Evolutionary conservation across 2,113 vertebrate genomes (phyloP).

Genomic region (Meles meles): DNA sequence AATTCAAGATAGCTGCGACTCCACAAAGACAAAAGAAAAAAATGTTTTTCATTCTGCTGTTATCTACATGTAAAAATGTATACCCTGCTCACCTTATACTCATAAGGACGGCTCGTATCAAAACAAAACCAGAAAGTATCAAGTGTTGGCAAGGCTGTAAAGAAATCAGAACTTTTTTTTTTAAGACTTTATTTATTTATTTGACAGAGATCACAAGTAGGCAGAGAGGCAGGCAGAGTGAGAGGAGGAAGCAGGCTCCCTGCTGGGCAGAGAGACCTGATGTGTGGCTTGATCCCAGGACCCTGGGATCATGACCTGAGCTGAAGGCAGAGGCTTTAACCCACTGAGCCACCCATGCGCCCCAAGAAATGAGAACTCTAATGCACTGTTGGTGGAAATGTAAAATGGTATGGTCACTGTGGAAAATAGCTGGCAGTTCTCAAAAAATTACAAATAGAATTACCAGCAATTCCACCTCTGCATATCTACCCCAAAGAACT

Average conservation of each 20-base stretch:
- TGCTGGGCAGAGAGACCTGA: no score
- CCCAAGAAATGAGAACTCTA: not conserved
- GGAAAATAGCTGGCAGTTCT: not conserved
- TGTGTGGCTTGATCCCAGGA: no score
- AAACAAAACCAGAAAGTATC: not conserved
- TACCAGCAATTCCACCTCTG: not conserved
- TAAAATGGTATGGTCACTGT: not conserved
- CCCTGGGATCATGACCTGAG: no score
- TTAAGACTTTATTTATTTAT: no score
- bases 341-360: no score
- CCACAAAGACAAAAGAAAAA: conserved; percentile 9
- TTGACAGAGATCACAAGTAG: no score
- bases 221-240: no score
- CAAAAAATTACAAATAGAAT: not conserved
- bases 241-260: no score
- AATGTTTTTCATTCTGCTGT: not conserved
- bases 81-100: not conserved
- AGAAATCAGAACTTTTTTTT: not conserved
- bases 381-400: not conserved
- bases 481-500: not conserved
- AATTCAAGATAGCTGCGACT: not conserved
- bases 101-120: not conserved
- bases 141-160: not conserved
- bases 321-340: no score
- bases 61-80: not conserved